Conservation (phyloP, 2,113 vertebrate species). For the Serinus canaria region DNA sequence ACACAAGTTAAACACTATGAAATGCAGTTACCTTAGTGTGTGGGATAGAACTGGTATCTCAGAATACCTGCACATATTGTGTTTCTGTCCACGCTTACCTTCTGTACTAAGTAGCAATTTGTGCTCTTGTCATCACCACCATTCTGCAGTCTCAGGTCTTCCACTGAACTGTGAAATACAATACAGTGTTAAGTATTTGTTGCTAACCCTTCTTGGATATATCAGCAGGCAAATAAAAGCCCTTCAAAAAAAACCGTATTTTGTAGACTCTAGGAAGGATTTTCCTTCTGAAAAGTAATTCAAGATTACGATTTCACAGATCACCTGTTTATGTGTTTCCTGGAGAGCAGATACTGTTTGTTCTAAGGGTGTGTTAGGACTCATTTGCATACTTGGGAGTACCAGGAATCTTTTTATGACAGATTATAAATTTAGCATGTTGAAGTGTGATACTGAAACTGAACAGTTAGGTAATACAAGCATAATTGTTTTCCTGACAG, state of each 20-base stretch:
- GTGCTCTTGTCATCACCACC: neutral
- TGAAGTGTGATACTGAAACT: neutral
- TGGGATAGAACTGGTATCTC: neutral
- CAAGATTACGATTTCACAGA: neutral
- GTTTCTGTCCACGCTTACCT: neutral
- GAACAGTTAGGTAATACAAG: neutral
- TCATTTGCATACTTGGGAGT: neutral
- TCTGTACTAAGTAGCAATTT: neutral
- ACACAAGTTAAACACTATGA: neutral
- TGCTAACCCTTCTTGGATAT: neutral
- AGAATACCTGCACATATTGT: neutral
- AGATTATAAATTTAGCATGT: neutral
- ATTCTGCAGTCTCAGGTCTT: neutral
- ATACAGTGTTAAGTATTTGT: neutral
- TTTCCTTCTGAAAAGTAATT: neutral
- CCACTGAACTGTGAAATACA: neutral
- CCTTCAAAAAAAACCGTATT: neutral
- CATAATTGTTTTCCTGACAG: constrained; percentile 64
- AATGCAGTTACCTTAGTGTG: neutral
- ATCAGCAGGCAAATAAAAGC: neutral
- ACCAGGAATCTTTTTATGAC: neutral
- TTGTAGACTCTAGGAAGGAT: neutral
- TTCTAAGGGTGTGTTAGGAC: neutral
- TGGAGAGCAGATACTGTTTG: neutral
- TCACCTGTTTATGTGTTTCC: neutral